Evolutionary conservation across 2,888 invertebrate genomes (phyloP), one percentile per base, ranked within the genome.

Genomic region (Xiphydria camelus): DNA sequence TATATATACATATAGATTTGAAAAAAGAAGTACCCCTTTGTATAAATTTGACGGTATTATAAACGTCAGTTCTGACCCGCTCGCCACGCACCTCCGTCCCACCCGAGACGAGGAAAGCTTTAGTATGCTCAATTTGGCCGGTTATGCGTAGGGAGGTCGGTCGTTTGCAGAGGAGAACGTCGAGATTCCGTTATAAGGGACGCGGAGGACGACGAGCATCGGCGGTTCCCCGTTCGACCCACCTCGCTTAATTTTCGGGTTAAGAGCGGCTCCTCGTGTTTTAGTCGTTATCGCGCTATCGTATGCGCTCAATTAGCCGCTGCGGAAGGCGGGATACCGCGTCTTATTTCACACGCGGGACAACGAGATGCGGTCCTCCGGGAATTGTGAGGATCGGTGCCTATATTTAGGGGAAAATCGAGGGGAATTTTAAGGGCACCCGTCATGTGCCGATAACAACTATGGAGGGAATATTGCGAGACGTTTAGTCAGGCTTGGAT

Each of bases 201-300:
- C n/a, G n/a, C n/a, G n/a, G 14, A 29, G 29, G 29, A 29, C 14
- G 29, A 14, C 29, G 7, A n/a, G 6, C 12, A 14, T 51, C 23
- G 49, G 31, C 42, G 35, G 33, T 47, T 48, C 45, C 47, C 52
- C 49, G 45, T 43, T 34, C 6, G 29, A 40, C 46, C 33, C 41
- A 36, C 22, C 18, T 41, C 52, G 49, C 54, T 59, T 61, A 55
- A 62, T 60, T 60, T 61, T 52, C 33, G 32, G 49, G 46, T 49
- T 53, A 55, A 58, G 51, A 44, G 49, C 47, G 32, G 26, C 38
- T 47, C 41, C 22, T 25, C 35, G 45, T 32, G 18, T 52, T 41
- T 43, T 31, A 40, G 42, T 19, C 36, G 33, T 43, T 41, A 51
- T 52, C 47, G 25, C 47, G 47, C 43, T 41, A 38, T 34, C 25